Conservation (phyloP, 2,113 vertebrate genomes). For the Sturnus vulgaris region DNA sequence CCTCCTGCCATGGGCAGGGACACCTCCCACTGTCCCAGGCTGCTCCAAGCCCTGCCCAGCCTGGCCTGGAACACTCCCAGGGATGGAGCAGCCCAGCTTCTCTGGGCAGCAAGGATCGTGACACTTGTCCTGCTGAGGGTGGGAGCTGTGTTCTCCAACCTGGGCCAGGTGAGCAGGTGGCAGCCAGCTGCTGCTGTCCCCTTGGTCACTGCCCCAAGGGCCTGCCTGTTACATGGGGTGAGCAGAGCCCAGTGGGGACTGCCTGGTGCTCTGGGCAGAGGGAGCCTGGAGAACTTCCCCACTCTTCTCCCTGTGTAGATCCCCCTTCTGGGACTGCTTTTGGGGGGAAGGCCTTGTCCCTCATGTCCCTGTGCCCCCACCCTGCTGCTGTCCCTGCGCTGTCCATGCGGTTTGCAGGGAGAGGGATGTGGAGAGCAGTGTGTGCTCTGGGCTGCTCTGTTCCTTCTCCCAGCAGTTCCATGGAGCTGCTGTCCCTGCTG, state of each 20-base stretch:
- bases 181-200: neutral
- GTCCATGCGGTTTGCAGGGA: fast-evolving
- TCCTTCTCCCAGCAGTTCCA: neutral
- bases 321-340: neutral
- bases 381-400: neutral
- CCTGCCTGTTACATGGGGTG: fast-evolving
- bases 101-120: neutral
- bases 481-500: neutral
- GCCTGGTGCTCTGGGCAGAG: neutral
- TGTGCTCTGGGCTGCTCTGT: neutral
- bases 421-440: fast-evolving
- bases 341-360: neutral
- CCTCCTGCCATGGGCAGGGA: neutral
- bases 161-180: neutral
- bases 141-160: fast-evolving
- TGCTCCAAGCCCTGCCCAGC: neutral
- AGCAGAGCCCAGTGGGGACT: neutral
- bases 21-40: neutral
- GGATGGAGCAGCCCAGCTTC: neutral
- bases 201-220: neutral
- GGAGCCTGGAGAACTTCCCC: neutral
- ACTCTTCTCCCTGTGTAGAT: neutral
- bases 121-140: too few relatives aligned
- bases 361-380: too few relatives aligned
- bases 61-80: neutral